Base-by-base conservation (phyloP, 2,888 invertebrate species). In the Aspidiotus rigidus region DNA sequence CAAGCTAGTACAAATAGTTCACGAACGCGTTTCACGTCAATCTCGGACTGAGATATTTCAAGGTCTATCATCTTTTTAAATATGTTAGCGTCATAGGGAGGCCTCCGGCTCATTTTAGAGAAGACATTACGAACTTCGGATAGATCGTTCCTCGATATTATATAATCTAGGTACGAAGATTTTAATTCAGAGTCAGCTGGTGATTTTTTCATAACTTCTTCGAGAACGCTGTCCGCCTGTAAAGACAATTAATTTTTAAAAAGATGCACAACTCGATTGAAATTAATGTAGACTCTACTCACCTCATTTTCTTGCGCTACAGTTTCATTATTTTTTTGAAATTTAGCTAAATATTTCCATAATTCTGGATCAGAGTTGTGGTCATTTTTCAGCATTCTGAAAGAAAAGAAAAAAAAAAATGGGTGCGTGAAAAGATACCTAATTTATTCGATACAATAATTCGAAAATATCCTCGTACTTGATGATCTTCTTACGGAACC, bases 261-360 rank as follows among this genome's bases (percentile, higher is more conserved):
- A 56, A 59, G 39, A 59, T 15, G 3, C 57, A 39, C 39, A 67
- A 59, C 67, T 49, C n/a, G 67, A 11, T 67, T 59, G 15, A 67
- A 67, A 28, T 28, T 28, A 28, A 5, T 28, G 28, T 5, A 28
- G 28, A 28, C 28, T 28, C 28, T 28, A 28, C 28, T 28, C 28
- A 28, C 28, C 28, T 28, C 28, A 28, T 28, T 28, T 28, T 28
- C 28, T 28, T 28, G 28, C 28, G 28, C 28, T 28, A 28, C 28
- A 28, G 28, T 28, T 28, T 28, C 28, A 28, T 28, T 28, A 28
- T 67, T 57, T 7, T 60, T 11, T 40, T 67, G 59, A 56, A 28
- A 39, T 53, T 60, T 53, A 11, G 67, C 67, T 9, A 67, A 40
- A 53, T 59, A 44, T 67, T 60, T 67, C 67, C 67, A 67, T 60